Evolutionary conservation across 2,113 vertebrate genomes (phyloP).

Genomic region (Neogale vison): DNA sequence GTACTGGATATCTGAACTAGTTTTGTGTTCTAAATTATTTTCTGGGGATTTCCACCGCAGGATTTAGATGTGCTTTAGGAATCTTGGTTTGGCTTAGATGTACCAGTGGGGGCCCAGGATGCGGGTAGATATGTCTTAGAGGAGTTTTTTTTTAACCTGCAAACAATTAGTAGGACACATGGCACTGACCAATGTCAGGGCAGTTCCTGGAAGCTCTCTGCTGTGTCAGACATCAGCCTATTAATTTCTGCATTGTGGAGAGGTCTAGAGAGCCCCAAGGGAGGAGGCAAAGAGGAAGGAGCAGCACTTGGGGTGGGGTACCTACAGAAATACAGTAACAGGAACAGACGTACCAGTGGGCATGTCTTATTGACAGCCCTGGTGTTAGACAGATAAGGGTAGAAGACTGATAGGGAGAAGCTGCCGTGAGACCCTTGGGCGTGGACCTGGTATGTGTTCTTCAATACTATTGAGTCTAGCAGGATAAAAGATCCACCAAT

Average conservation of each 20-base stretch:
- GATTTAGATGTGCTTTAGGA: neutral
- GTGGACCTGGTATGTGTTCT: neutral
- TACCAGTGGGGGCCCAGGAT: neutral
- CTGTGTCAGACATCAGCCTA: neutral
- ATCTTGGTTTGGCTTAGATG: neutral
- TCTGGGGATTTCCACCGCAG: neutral
- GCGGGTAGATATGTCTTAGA: neutral
- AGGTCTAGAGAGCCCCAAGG: neutral
- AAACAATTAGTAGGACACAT: neutral
- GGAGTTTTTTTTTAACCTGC: neutral
- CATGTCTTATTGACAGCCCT: neutral
- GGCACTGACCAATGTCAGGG: neutral
- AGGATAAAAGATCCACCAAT: neutral
- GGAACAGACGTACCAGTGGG: neutral
- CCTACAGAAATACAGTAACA: neutral
- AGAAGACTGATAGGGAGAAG: neutral
- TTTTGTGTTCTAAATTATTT: neutral
- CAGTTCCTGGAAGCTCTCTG: neutral
- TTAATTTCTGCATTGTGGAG: neutral
- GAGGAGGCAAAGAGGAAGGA: neutral
- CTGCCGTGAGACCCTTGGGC: neutral
- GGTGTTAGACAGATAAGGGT: neutral
- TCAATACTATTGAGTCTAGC: neutral
- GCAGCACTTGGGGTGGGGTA: neutral
- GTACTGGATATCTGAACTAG: neutral